Conservation (phyloP, 2,888 invertebrate genomes). For the Syrphus vitripennis region DNA sequence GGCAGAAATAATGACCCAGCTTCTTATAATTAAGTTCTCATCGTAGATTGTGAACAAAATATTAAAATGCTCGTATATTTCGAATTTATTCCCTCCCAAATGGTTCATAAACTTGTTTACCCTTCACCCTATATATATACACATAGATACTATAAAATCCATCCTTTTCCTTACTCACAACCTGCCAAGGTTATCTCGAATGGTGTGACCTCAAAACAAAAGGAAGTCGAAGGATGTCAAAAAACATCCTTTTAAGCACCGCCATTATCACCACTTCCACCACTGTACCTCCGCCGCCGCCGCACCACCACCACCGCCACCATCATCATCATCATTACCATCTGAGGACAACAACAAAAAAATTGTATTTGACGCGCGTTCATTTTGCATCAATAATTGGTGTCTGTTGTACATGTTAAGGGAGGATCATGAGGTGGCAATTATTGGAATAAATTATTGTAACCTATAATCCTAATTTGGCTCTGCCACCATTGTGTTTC, state of each 20-base stretch:
- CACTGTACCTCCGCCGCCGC: neutral
- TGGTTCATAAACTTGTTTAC: constrained; percentile 55
- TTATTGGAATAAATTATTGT: constrained; percentile 66
- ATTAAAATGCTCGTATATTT: constrained; percentile 54
- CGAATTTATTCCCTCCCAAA: constrained; percentile 48
- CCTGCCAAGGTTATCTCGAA: constrained; percentile 26
- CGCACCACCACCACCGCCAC: neutral
- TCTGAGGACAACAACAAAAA: neutral
- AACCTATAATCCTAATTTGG: constrained; percentile 61
- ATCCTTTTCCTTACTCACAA: neutral
- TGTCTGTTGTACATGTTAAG: neutral
- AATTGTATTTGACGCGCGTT: constrained; percentile 22
- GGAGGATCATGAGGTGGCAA: constrained; percentile 14
- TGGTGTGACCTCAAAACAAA: constrained; percentile 25
- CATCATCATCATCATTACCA: neutral
- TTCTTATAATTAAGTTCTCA: constrained; percentile 58
- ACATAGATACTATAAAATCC: neutral
- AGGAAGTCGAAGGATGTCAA: constrained; percentile 4
- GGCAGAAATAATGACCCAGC: constrained; percentile 45
- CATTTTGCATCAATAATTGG: constrained; percentile 28
- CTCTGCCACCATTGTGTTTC: constrained; percentile 30
- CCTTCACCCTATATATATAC: constrained; percentile 15
- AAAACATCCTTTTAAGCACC: constrained; percentile 6
- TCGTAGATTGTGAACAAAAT: constrained; percentile 41
- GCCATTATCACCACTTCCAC: neutral